A percentile compares a stretch with the other conserved stretches of the same genome.
phyloP scores from a whole-genome alignment of 2,113 vertebrate genomes.

The Eptatretus burgeri region DNA sequence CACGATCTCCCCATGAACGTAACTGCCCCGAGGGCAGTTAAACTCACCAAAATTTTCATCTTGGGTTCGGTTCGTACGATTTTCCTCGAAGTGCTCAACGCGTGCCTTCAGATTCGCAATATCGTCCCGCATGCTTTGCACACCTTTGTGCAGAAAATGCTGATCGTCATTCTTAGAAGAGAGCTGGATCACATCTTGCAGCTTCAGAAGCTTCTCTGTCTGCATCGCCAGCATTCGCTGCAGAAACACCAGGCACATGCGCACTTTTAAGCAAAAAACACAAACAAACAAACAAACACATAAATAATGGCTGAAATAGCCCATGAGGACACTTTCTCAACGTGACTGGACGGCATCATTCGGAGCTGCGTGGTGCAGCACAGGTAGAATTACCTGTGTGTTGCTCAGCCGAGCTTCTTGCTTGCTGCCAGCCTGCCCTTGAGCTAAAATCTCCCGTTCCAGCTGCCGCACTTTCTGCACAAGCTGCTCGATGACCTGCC shows the following conservation, averaged over 20 bases:
- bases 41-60: too few species aligned
- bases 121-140: neutral
- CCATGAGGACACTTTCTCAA: too few species aligned
- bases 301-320: neutral
- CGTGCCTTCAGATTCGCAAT: neutral
- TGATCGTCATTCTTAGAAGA: neutral
- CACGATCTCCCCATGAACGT: too few species aligned
- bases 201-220: conserved; percentile 4
- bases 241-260: neutral
- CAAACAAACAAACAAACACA: neutral
- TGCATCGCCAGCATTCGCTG: conserved; percentile 1
- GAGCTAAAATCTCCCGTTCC: neutral
- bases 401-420: conserved; percentile 2
- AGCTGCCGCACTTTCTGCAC: conserved; percentile 1
- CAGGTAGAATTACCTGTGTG: neutral
- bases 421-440: conserved; percentile 4
- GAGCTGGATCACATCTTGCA: conserved; percentile 2
- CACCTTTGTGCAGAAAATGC: neutral
- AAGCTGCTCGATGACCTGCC: neutral
- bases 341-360: too few species aligned
- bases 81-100: neutral
- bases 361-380: neutral
- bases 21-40: too few species aligned
- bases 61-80: too few species aligned
- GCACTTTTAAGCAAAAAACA: neutral